Percentiles rank a stretch among this genome's conserved stretches.
These are phyloP conservation scores for Rhingia campestris DNA, from an alignment of 2,888 invertebrate species.

Conservation along the genomic window DNA sequence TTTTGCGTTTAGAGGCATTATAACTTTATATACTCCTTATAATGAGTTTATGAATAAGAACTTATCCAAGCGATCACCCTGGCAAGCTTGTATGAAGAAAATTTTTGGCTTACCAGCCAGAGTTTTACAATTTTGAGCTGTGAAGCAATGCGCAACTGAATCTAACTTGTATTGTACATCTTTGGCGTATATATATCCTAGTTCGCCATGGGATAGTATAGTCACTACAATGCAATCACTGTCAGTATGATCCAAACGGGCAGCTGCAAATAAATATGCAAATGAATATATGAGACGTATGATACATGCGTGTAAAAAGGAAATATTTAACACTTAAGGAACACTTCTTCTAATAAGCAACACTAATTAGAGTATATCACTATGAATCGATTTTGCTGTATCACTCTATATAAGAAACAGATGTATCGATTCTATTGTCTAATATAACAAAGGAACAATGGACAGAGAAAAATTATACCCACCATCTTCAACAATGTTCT, in stretches of 20 bases:
- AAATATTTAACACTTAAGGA: neutral
- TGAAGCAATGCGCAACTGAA: constrained; percentile 90
- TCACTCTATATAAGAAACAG: neutral
- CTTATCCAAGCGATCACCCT: constrained; percentile 95
- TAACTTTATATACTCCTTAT: too few relatives aligned
- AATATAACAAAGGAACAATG: neutral
- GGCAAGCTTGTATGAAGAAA: constrained; percentile 94
- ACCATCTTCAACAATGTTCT: constrained; percentile 85
- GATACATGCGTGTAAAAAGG: neutral
- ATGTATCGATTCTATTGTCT: neutral
- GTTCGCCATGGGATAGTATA: constrained; percentile 95
- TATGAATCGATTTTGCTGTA: too few relatives aligned
- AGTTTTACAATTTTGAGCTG: constrained; percentile 91
- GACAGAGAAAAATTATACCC: constrained; percentile 1
- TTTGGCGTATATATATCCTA: constrained; percentile 92
- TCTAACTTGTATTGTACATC: constrained; percentile 94
- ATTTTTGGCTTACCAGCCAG: constrained; percentile 92
- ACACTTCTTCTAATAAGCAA: too few relatives aligned
- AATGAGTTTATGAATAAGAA: too few relatives aligned
- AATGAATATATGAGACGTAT: neutral
- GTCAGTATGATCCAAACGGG: constrained; percentile 90
- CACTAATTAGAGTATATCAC: too few relatives aligned
- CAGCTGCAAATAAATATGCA: constrained; percentile 84
- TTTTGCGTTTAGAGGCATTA: too few relatives aligned
- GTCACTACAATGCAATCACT: constrained; percentile 92